phyloP scores from a whole-genome alignment of 92 coral and sea anemone species.

The Heteractis magnifica region DNA sequence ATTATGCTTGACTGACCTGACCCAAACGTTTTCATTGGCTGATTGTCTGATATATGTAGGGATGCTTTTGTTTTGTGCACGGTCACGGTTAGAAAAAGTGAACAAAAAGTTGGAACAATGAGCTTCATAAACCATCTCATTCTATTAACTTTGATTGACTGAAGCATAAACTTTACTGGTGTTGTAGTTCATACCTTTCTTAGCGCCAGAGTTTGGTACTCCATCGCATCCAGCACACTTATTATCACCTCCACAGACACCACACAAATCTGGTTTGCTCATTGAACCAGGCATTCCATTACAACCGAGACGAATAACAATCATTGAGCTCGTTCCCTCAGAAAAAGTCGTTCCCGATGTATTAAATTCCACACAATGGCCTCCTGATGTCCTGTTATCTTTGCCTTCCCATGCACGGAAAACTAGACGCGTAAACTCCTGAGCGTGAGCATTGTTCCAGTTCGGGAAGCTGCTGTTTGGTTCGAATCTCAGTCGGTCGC shows the following conservation, averaged over 20 bases:
- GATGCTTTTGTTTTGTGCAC: too few relatives aligned
- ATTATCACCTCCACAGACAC: constrained; percentile 19
- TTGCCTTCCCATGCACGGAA: constrained; percentile 12
- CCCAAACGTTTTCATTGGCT: too few relatives aligned
- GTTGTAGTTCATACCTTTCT: constrained; percentile 7
- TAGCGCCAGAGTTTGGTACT: constrained; percentile 14
- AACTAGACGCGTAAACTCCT: background rate
- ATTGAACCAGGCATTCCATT: constrained; percentile 43
- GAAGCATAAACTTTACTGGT: too few relatives aligned
- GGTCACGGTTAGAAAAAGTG: too few relatives aligned
- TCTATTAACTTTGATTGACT: too few relatives aligned
- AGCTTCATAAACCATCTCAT: too few relatives aligned
- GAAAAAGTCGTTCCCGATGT: background rate
- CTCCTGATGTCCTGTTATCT: constrained; percentile 9
- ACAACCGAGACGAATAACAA: constrained; percentile 43
- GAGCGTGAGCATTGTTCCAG: constrained; percentile 4
- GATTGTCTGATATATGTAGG: too few relatives aligned
- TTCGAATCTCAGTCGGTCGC: constrained; percentile 7
- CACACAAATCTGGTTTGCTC: constrained; percentile 43
- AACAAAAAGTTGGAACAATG: too few relatives aligned
- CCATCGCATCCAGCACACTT: constrained; percentile 45
- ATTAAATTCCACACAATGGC: background rate
- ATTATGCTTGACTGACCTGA: too few relatives aligned
- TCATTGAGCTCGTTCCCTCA: background rate
- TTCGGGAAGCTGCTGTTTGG: background rate